phyloP scores from a whole-genome alignment of 2,113 vertebrate species.

The Scolopax mira region DNA sequence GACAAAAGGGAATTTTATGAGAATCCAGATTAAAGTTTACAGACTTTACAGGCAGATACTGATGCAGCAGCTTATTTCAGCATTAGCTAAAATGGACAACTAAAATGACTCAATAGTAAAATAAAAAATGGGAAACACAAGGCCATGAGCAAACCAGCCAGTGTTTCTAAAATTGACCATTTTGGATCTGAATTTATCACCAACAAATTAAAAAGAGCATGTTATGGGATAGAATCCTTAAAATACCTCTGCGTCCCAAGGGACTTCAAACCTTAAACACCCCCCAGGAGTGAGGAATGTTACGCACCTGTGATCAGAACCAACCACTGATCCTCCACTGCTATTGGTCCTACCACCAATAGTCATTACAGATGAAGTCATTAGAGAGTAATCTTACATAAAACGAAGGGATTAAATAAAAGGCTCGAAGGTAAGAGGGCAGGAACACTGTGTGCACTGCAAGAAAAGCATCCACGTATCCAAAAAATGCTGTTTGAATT shows the following conservation, averaged over 20 bases:
- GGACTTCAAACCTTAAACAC: fast-evolving
- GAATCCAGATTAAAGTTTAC: background rate
- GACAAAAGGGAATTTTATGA: background rate
- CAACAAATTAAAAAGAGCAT: background rate
- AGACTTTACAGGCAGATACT: background rate
- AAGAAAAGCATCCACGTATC: background rate
- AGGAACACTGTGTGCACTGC: background rate
- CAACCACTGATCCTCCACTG: background rate
- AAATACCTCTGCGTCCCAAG: background rate
- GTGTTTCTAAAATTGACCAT: background rate
- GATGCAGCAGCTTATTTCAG: background rate
- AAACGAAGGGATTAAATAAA: background rate
- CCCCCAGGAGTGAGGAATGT: background rate
- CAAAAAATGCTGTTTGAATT: background rate
- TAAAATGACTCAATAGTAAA: background rate
- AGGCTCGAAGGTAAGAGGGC: background rate
- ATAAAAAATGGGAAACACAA: background rate
- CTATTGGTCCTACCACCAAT: background rate
- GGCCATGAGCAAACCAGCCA: background rate
- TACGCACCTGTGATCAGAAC: background rate
- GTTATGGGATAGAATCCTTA: background rate
- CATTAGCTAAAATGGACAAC: background rate
- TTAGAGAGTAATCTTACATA: background rate
- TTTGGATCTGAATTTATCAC: background rate
- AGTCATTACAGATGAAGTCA: background rate